A percentile compares a stretch with the other conserved stretches of the same genome.
Conservation (phyloP, 1,140 invertebrate genomes). For the Metopolophium dirhodum region DNA sequence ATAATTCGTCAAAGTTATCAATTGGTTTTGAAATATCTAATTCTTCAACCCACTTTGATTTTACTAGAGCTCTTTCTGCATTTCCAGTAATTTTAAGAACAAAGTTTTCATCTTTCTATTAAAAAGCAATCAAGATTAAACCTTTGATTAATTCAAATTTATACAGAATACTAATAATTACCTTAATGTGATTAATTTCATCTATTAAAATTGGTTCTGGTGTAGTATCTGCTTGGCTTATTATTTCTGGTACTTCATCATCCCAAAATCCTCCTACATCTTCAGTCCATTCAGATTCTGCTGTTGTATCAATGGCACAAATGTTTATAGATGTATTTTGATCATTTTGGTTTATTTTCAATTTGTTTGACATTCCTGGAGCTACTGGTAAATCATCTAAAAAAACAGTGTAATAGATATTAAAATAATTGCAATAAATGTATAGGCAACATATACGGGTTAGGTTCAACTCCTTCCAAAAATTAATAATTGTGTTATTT, state of each 20-base stretch:
- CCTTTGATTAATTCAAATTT: background rate
- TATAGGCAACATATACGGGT: no score
- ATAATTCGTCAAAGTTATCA: slow-evolving; percentile 79
- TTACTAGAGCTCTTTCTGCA: slow-evolving; percentile 60
- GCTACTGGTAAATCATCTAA: slow-evolving; percentile 48
- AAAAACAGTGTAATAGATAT: background rate
- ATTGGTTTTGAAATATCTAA: slow-evolving; percentile 82
- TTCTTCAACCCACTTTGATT: slow-evolving; percentile 84
- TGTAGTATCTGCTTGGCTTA: background rate
- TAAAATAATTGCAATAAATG: background rate
- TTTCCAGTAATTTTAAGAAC: slow-evolving; percentile 67
- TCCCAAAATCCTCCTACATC: slow-evolving; percentile 36
- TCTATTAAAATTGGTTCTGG: slow-evolving; percentile 23
- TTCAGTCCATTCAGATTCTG: slow-evolving; percentile 50
- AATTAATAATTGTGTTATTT: background rate
- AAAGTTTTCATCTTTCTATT: slow-evolving; percentile 63
- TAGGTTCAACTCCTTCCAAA: no score
- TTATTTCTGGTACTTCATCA: slow-evolving; percentile 39
- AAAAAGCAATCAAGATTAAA: background rate
- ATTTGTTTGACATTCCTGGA: slow-evolving; percentile 33
- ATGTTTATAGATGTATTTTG: slow-evolving; percentile 31
- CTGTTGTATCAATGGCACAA: background rate
- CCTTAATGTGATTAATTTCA: slow-evolving; percentile 47
- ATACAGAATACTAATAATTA: background rate
- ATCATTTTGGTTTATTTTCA: slow-evolving; percentile 23